phyloP scores from a whole-genome alignment of 2,888 invertebrate genomes.

The Caenorhabditis uteleia region DNA sequence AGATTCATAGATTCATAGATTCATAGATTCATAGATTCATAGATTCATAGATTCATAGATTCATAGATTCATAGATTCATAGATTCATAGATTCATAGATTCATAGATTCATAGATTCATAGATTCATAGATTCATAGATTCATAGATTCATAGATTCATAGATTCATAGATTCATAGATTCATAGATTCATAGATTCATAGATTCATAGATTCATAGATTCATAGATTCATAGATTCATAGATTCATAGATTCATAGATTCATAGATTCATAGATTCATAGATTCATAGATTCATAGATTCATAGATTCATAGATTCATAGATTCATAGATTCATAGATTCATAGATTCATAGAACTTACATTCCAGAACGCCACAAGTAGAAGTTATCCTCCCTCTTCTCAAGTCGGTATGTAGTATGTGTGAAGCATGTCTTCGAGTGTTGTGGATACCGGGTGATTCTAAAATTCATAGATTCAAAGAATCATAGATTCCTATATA shows the following conservation, averaged over 20 bases:
- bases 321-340: neutral
- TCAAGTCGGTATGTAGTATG: conserved; percentile 62
- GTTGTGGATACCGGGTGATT: conserved; percentile 39
- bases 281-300: conserved; percentile 19
- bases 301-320: conserved; percentile 24
- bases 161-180: neutral
- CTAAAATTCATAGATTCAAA: conserved; percentile 5
- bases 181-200: conserved; percentile 25
- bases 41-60: conserved; percentile 14
- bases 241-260: conserved; percentile 25
- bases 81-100: conserved; percentile 25
- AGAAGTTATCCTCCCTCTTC: conserved; percentile 56
- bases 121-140: conserved; percentile 19
- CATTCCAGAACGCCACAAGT: conserved; percentile 60
- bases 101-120: conserved; percentile 1
- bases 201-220: conserved; percentile 14
- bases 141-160: conserved; percentile 25
- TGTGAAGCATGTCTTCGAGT: conserved; percentile 56
- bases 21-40: conserved; percentile 25
- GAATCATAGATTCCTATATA: conserved; percentile 11
- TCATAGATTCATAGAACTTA: no score
- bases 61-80: conserved; percentile 5
- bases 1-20: neutral
- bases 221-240: conserved; percentile 5
- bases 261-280: conserved; percentile 1